Percentiles rank a stretch among this genome's conserved stretches.
These are phyloP conservation scores for Urocolius indicus DNA, from an alignment of 2,113 vertebrate genomes.

Conservation along the genomic window DNA sequence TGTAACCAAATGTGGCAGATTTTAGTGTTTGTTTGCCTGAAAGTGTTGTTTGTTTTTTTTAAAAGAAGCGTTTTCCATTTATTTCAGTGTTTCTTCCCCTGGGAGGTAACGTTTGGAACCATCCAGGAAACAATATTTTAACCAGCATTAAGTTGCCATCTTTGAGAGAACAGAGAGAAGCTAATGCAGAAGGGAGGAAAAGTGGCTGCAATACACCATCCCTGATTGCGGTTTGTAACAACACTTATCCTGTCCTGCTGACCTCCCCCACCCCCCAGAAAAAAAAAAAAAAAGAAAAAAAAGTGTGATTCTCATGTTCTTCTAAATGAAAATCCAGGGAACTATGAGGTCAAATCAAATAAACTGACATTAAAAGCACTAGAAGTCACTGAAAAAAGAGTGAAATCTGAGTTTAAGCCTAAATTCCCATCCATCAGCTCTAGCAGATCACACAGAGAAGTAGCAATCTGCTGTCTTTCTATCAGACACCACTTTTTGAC, in stretches of 20 bases:
- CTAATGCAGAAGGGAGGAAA: background rate
- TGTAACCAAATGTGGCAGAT: background rate
- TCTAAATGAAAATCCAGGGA: background rate
- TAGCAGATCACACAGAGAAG: background rate
- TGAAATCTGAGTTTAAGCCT: background rate
- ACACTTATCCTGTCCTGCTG: too few relatives aligned
- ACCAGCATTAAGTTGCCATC: background rate
- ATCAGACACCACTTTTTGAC: background rate
- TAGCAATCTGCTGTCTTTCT: rapidly evolving
- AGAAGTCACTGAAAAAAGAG: background rate
- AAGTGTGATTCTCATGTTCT: background rate
- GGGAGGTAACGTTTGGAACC: background rate
- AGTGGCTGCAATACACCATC: background rate
- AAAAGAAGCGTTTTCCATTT: background rate
- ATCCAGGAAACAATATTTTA: slow-evolving; percentile 32
- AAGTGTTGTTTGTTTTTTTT: background rate
- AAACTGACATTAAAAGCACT: background rate
- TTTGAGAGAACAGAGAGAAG: background rate
- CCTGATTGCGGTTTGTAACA: background rate
- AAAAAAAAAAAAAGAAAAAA: background rate
- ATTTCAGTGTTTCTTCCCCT: background rate
- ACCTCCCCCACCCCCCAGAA: background rate
- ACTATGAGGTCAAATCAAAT: background rate
- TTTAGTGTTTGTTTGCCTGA: slow-evolving; percentile 11
- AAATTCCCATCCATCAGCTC: background rate